These are phyloP conservation scores for Acanthurus lineatus DNA, from an alignment of 2,797 vertebrate genomes.

Conservation along the genomic window DNA sequence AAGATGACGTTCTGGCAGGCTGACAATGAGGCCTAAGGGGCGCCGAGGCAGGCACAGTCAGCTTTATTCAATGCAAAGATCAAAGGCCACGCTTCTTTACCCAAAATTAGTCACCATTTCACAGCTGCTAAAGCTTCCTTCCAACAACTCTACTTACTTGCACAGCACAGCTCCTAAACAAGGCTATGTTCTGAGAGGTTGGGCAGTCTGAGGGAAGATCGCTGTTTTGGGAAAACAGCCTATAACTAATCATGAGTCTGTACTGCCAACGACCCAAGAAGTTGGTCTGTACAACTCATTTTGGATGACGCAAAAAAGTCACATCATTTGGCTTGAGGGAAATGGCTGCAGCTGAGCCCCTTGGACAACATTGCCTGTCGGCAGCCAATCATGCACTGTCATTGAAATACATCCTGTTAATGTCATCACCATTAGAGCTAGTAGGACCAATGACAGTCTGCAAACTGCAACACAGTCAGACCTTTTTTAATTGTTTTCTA, in stretches of 20 bases:
- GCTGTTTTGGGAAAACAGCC: slow-evolving; percentile 34
- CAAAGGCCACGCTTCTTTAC: slow-evolving; percentile 75
- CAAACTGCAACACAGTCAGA: background rate
- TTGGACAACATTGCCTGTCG: slow-evolving; percentile 12
- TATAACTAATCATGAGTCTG: slow-evolving; percentile 19
- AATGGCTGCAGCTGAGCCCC: slow-evolving; percentile 23
- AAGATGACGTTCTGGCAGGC: slow-evolving; percentile 74
- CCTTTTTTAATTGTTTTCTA: background rate
- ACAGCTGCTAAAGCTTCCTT: slow-evolving; percentile 52
- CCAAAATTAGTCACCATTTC: slow-evolving; percentile 76
- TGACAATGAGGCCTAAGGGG: slow-evolving; percentile 79
- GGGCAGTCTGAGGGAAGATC: slow-evolving; percentile 14
- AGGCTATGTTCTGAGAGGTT: slow-evolving; percentile 43
- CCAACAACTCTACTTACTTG: slow-evolving; percentile 34
- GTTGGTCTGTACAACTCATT: slow-evolving; percentile 15
- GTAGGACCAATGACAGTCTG: background rate
- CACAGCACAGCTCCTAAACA: slow-evolving; percentile 39
- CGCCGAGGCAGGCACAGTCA: slow-evolving; percentile 61
- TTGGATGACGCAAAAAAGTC: slow-evolving; percentile 28
- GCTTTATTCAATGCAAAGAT: slow-evolving; percentile 77
- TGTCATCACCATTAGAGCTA: slow-evolving; percentile 4
- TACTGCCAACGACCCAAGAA: slow-evolving; percentile 29
- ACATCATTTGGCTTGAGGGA: slow-evolving; percentile 7
- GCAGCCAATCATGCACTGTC: slow-evolving; percentile 9
- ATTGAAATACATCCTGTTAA: background rate